Conservation (phyloP, 2,113 vertebrate species). For the Delphinus delphis region DNA sequence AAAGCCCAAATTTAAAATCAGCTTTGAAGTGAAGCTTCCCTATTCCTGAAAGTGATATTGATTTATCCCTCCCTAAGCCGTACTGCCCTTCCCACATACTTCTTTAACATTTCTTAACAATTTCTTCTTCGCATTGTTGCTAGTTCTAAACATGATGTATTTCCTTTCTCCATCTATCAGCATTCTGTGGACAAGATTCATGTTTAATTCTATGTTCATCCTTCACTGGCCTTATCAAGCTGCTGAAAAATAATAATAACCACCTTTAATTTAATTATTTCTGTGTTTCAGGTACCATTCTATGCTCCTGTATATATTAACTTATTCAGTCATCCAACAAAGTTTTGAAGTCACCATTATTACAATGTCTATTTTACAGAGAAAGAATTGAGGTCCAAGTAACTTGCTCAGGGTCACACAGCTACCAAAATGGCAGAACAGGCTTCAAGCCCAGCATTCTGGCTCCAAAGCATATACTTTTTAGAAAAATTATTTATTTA, state of each 20-base stretch:
- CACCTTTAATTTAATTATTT: not conserved
- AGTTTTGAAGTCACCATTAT: not conserved
- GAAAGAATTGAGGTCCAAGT: not conserved
- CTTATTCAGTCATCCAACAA: not conserved
- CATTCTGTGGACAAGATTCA: not conserved
- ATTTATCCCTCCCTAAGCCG: not conserved
- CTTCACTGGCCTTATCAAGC: not conserved
- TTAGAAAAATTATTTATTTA: too few species aligned
- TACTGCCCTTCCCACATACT: not conserved
- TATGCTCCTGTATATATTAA: not conserved
- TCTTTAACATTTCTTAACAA: not conserved
- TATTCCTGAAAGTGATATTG: not conserved
- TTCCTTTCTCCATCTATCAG: not conserved
- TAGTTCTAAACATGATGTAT: not conserved
- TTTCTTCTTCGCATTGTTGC: not conserved
- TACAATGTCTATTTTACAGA: not conserved
- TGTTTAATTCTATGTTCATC: not conserved
- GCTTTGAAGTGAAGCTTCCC: not conserved
- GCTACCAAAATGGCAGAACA: not conserved
- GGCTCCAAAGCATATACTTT: not conserved
- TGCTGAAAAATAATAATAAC: constrained; percentile 1
- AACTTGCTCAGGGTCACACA: not conserved
- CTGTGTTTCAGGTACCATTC: not conserved
- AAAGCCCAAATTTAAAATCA: not conserved
- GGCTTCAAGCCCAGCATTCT: not conserved